Evolutionary conservation across 1,140 invertebrate species (phyloP).

Genomic region (Drosophila cardini): DNA sequence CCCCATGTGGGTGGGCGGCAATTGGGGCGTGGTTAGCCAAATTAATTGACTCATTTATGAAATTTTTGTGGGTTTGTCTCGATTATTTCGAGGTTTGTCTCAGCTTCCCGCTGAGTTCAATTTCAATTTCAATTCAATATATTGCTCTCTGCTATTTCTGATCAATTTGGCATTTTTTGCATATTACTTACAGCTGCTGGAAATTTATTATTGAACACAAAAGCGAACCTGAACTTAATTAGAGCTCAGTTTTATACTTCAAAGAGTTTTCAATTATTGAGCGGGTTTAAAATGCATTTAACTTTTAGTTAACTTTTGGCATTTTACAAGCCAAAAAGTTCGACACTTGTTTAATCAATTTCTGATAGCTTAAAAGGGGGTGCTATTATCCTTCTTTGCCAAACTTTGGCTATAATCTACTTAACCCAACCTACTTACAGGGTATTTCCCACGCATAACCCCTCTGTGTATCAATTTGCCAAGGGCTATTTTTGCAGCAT

Average conservation of each 20-base stretch:
- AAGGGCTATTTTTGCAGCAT: no score
- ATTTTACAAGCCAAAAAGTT: no score
- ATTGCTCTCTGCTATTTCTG: conserved; percentile 28
- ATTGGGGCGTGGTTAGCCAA: conserved; percentile 27
- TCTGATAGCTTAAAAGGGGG: no score
- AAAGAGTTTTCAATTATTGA: no score
- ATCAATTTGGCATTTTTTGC: conserved; percentile 40
- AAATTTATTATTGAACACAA: background rate
- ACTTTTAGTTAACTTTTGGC: no score
- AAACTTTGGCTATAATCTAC: no score
- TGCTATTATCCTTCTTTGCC: no score
- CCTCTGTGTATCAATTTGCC: no score
- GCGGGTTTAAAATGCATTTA: no score
- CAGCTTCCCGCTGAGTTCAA: conserved; percentile 10
- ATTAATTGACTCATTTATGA: conserved; percentile 44
- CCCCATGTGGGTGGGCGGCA: conserved; percentile 23
- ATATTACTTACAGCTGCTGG: background rate
- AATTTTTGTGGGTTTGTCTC: conserved; percentile 13
- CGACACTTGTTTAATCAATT: no score
- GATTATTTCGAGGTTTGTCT: conserved; percentile 1
- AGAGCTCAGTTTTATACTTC: background rate
- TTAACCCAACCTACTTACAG: no score
- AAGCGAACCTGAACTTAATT: conserved; percentile 6
- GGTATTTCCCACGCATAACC: no score
- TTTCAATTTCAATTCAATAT: conserved; percentile 5